These are phyloP conservation scores for Eupithecia insigniata DNA, from an alignment of 2,888 invertebrate species.

Conservation along the genomic window DNA sequence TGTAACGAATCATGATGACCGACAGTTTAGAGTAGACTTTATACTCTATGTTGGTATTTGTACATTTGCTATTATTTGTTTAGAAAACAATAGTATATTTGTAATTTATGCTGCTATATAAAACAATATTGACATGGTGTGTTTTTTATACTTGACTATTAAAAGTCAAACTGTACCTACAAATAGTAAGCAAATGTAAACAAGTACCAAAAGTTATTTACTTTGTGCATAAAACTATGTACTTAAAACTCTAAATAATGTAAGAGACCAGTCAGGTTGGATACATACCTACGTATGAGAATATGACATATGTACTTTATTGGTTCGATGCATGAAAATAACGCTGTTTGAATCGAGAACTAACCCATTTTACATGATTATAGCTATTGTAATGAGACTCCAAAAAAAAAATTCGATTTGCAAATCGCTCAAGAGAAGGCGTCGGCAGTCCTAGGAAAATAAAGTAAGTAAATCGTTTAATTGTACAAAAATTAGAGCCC, in stretches of 20 bases:
- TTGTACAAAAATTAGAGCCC: no score
- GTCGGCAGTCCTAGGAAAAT: no score
- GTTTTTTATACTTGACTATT: neutral
- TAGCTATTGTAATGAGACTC: no score
- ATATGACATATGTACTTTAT: neutral
- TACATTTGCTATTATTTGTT: constrained; percentile 27
- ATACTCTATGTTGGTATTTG: constrained; percentile 32
- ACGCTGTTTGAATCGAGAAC: neutral
- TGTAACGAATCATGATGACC: neutral
- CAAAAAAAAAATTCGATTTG: no score
- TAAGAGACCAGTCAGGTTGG: neutral
- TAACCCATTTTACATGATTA: no score
- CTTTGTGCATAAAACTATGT: neutral
- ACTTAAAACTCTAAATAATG: constrained; percentile 3
- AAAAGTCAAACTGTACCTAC: neutral
- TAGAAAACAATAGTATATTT: neutral
- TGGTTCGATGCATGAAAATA: neutral
- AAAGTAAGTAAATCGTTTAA: no score
- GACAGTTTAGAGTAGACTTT: neutral
- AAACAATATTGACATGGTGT: neutral
- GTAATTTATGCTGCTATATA: neutral
- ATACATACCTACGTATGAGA: neutral
- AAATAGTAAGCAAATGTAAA: neutral
- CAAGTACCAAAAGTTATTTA: constrained; percentile 6
- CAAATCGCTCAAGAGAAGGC: no score